phyloP scores from a whole-genome alignment of 92 coral and sea anemone species.

The Porites evermanni region DNA sequence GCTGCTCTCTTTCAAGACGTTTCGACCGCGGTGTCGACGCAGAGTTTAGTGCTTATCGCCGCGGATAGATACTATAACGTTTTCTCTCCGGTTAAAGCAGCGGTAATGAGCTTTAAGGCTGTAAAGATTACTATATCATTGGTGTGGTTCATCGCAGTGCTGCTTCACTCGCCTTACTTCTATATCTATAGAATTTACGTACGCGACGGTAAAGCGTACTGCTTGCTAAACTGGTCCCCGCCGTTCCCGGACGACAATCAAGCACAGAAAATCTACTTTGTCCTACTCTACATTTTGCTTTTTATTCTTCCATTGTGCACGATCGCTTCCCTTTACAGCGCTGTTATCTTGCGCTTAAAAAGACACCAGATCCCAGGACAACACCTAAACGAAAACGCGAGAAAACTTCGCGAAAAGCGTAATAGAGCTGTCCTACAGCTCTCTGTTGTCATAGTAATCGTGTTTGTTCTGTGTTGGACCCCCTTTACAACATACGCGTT shows the following conservation, averaged over 20 bases:
- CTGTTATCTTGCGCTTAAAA: conserved; percentile 28
- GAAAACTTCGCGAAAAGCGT: conserved; percentile 36
- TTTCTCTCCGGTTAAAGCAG: conserved; percentile 41
- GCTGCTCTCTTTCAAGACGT: conserved; percentile 35
- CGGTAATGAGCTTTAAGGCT: conserved; percentile 14
- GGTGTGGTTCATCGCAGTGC: conserved; percentile 15
- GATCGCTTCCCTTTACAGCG: conserved; percentile 29
- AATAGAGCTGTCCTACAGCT: conserved; percentile 41
- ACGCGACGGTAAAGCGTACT: conserved; percentile 1
- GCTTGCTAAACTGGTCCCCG: conserved; percentile 46
- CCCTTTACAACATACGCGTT: conserved; percentile 44
- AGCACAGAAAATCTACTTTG: conserved; percentile 32
- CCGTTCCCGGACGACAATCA: conserved; percentile 6
- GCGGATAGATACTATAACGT: conserved; percentile 43
- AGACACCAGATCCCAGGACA: conserved; percentile 27
- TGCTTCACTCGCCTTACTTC: conserved; percentile 28
- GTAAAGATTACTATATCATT: conserved; percentile 16
- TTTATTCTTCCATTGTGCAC: conserved; percentile 16
- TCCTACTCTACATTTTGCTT: conserved; percentile 2
- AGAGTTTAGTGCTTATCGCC: conserved; percentile 44
- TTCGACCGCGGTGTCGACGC: conserved; percentile 43
- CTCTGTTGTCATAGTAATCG: conserved; percentile 42
- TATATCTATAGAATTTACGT: conserved; percentile 12
- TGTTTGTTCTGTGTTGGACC: conserved; percentile 37
- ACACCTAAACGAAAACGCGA: conserved; percentile 27